A percentile compares a stretch with the other conserved stretches of the same genome.
phyloP scores from a whole-genome alignment of 2,113 vertebrate species.

The Osmerus mordax region DNA sequence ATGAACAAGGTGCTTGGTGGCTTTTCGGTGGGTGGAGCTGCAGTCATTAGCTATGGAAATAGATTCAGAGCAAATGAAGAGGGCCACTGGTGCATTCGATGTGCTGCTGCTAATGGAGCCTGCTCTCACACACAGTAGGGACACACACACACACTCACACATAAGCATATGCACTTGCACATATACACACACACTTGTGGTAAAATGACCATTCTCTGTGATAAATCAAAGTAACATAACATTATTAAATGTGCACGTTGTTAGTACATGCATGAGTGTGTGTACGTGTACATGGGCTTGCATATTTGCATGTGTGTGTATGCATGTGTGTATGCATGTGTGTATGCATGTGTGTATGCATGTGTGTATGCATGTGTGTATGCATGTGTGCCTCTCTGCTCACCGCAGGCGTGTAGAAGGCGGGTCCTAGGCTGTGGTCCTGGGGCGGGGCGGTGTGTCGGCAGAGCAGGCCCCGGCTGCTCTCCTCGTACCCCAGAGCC shows the following conservation, averaged over 20 bases:
- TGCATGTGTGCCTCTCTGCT: constrained; percentile 42
- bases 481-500: constrained; percentile 75
- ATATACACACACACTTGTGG: constrained; percentile 26
- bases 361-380: neutral
- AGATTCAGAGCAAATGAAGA: constrained; percentile 76
- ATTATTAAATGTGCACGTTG: constrained; percentile 33
- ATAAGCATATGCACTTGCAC: neutral
- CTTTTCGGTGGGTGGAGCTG: constrained; percentile 72
- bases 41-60: constrained; percentile 87
- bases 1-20: constrained; percentile 76
- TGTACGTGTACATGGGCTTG: no score
- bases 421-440: constrained; percentile 74
- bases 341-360: neutral
- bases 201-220: neutral
- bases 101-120: constrained; percentile 72
- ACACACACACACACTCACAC: neutral
- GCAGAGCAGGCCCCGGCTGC: constrained; percentile 58
- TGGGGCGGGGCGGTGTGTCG: constrained; percentile 59
- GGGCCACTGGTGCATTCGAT: constrained; percentile 71
- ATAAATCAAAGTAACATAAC: neutral
- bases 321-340: no score
- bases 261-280: neutral
- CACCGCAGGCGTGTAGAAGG: constrained; percentile 66
- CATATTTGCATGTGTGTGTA: neutral
- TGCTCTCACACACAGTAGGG: neutral